These are phyloP conservation scores for Scytalopus superciliaris DNA, from an alignment of 2,113 vertebrate genomes.

Conservation along the genomic window DNA sequence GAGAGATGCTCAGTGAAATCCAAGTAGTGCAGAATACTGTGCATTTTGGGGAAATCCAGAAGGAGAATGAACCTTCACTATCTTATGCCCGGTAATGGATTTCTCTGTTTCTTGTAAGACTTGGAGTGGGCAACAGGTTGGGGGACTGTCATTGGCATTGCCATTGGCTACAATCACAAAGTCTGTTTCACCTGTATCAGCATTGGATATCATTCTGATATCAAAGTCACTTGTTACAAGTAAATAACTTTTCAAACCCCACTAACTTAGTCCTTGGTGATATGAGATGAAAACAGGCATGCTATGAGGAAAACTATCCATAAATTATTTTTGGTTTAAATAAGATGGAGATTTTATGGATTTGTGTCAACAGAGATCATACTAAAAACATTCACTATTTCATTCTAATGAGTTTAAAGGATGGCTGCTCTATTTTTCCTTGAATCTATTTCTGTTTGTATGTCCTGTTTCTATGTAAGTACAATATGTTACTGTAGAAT, in stretches of 20 bases:
- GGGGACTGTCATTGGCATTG: background rate
- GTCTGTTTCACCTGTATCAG: background rate
- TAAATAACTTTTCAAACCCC: background rate
- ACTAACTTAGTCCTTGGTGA: background rate
- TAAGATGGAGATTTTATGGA: slow-evolving; percentile 58
- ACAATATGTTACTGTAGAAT: background rate
- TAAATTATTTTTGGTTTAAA: slow-evolving; percentile 19
- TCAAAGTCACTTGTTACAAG: background rate
- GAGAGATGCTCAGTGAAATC: background rate
- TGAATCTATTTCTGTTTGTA: background rate
- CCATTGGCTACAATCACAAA: background rate
- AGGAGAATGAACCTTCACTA: background rate
- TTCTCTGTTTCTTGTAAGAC: background rate
- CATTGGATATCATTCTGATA: background rate
- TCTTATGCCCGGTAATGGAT: background rate
- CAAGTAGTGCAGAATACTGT: background rate
- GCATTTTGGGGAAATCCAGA: background rate
- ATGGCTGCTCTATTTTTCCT: background rate
- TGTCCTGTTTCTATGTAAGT: background rate
- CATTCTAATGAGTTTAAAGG: slow-evolving; percentile 36
- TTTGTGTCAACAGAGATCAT: slow-evolving; percentile 35
- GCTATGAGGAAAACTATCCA: background rate
- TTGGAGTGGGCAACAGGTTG: background rate
- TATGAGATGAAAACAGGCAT: background rate
- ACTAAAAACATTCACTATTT: slow-evolving; percentile 6